Evolutionary conservation across 2,113 vertebrate species (phyloP).

Genomic region (Acinonyx jubatus): DNA sequence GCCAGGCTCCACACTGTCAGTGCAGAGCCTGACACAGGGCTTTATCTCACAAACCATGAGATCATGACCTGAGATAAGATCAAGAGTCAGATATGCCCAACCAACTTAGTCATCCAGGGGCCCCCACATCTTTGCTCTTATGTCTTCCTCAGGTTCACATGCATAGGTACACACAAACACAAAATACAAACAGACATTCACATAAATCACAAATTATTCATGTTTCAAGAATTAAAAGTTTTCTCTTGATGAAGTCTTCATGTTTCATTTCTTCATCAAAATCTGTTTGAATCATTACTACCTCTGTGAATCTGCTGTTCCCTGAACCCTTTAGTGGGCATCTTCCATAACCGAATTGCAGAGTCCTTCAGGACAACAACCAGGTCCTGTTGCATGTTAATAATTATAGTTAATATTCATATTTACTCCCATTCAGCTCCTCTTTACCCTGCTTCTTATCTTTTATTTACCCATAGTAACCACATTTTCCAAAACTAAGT

Average conservation of each 20-base stretch:
- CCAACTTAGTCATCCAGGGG: too few relatives aligned
- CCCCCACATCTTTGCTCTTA: background rate
- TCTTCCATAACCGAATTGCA: background rate
- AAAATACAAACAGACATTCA: background rate
- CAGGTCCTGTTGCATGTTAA: background rate
- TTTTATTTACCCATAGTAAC: constrained; percentile 6
- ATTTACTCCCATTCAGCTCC: background rate
- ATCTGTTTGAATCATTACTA: background rate
- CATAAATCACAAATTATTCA: background rate
- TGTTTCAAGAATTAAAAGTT: background rate
- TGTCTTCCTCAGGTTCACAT: background rate
- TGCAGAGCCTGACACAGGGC: too few relatives aligned
- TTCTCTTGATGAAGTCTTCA: constrained; percentile 30
- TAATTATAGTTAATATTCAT: constrained; percentile 17
- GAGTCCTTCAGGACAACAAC: background rate
- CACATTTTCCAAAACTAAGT: background rate
- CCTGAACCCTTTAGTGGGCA: background rate
- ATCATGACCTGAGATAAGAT: too few relatives aligned
- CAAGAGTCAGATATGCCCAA: too few relatives aligned
- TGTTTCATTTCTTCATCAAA: background rate
- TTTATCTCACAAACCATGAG: too few relatives aligned
- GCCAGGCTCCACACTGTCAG: too few relatives aligned
- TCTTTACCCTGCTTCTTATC: background rate
- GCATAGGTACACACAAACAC: background rate
- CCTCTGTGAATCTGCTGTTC: background rate